phyloP scores from a whole-genome alignment of 2,113 vertebrate species.

The Oxygymnocypris stewartii region DNA sequence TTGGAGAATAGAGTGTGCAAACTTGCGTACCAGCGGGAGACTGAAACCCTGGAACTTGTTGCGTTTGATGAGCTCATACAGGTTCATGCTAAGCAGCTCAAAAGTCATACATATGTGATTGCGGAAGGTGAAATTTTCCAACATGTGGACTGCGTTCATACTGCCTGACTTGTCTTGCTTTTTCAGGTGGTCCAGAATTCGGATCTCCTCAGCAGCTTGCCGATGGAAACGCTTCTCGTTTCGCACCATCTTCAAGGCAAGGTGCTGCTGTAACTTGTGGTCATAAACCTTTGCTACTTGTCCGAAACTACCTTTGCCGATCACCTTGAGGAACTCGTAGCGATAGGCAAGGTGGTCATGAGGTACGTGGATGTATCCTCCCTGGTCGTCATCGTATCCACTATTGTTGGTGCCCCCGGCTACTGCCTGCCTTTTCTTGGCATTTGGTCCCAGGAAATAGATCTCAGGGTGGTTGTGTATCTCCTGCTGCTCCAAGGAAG shows the following conservation, averaged over 20 bases:
- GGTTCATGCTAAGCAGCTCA: slow-evolving; percentile 94
- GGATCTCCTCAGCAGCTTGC: slow-evolving; percentile 95
- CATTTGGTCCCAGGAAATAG: slow-evolving; percentile 93
- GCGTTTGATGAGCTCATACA: slow-evolving; percentile 98
- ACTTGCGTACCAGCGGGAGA: slow-evolving; percentile 92
- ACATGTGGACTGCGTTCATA: slow-evolving; percentile 98
- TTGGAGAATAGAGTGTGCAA: slow-evolving; percentile 95
- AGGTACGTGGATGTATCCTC: slow-evolving; percentile 90
- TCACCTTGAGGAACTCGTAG: slow-evolving; percentile 96
- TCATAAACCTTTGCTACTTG: slow-evolving; percentile 97
- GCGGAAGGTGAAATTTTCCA: slow-evolving; percentile 97
- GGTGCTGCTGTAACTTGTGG: slow-evolving; percentile 92
- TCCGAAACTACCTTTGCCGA: slow-evolving; percentile 97
- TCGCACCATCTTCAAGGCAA: slow-evolving; percentile 97
- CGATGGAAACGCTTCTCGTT: slow-evolving; percentile 97
- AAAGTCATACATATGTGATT: slow-evolving; percentile 99
- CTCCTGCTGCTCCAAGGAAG: slow-evolving; percentile 88
- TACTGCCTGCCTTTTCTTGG: slow-evolving; percentile 90
- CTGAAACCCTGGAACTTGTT: slow-evolving; percentile 99
- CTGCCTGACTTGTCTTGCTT: slow-evolving; percentile 93
- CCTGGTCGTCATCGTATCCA: slow-evolving; percentile 94
- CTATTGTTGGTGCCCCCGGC: slow-evolving; percentile 89
- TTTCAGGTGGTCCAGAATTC: slow-evolving; percentile 94
- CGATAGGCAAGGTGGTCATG: slow-evolving; percentile 95
- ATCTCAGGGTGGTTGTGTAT: slow-evolving; percentile 87